Evolutionary conservation across 2,113 vertebrate genomes (phyloP), one percentile per base, ranked within the genome.

Genomic region (Burhinus bistriatus): DNA sequence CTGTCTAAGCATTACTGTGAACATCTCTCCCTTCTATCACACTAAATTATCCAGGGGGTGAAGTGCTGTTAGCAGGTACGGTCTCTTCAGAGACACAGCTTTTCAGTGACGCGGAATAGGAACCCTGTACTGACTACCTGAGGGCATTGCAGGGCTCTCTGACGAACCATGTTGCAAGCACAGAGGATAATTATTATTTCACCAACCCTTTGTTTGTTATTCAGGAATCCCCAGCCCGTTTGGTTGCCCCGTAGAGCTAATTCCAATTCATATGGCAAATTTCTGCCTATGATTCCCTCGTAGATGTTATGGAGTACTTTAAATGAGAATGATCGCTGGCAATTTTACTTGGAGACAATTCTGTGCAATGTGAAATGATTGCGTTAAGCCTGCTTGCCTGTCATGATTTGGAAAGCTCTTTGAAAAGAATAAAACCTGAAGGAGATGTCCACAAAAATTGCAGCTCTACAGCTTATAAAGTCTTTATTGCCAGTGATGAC

Each of bases 301-400:
- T 59, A 80, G 84, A 62, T 55, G 45, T n/a, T 69, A 34, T 83
- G 49, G 49, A 95, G 71, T n/a, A 44, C 45, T 85, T 89, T 61
- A 89, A 71, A 86, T 78, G 64, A 75, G 76, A 81, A 55, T 1
- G 29, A 90, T 88, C 9, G 2, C 57, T 44, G 64, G 79, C 55
- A 94, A 83, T 96, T 97, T 86, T n/a, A 66, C 85, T 87, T 42
- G 70, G 89, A 90, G 78, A 93, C 70, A 85, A 85, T 84, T 64
- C 59, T 44, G 27, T 54, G 54, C 87, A 89, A 72, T 87, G n/a
- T 36, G 51, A 73, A 94, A 90, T 85, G 81, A 91, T 87, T 94
- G 70, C 59, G 81, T 90, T 91, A 89, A 95, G 61, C 55, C 80
- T 88, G 61, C 78, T 89, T 72, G 66, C 38, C 75, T 91, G 59